phyloP scores from a whole-genome alignment of 2,113 vertebrate genomes.

The Silurus asotus region DNA sequence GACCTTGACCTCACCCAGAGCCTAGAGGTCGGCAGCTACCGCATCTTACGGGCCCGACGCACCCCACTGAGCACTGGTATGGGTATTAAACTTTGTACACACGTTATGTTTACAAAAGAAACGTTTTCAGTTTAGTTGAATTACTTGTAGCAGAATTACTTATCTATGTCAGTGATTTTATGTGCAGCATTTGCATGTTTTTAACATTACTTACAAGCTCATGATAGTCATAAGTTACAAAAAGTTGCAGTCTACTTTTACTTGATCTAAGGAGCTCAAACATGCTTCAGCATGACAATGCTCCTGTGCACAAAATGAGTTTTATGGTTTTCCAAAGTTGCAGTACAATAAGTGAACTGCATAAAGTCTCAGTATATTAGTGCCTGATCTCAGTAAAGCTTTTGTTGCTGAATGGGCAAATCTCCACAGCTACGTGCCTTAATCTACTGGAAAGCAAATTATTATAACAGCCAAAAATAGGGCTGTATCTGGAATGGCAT shows the following conservation, averaged over 20 bases:
- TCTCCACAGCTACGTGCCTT: background rate
- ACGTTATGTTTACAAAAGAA: background rate
- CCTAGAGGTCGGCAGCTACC: conserved; percentile 96
- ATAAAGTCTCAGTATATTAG: no score
- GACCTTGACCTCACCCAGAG: conserved; percentile 97
- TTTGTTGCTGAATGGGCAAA: background rate
- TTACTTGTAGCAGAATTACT: background rate
- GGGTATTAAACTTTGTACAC: background rate
- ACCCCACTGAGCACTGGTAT: conserved; percentile 87
- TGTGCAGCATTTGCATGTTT: background rate
- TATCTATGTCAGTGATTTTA: background rate
- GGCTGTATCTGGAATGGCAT: background rate
- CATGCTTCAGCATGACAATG: background rate
- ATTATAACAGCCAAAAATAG: background rate
- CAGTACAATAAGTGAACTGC: background rate
- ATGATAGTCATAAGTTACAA: no score
- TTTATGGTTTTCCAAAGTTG: background rate
- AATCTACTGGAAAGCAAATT: background rate
- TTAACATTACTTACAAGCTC: background rate
- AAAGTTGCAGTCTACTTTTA: background rate
- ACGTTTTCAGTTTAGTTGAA: background rate
- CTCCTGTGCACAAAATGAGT: background rate
- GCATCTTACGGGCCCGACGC: conserved; percentile 88
- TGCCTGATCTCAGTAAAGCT: background rate
- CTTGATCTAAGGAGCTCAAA: background rate